phyloP scores from a whole-genome alignment of 2,888 invertebrate species.

The Oscheius onirici region DNA sequence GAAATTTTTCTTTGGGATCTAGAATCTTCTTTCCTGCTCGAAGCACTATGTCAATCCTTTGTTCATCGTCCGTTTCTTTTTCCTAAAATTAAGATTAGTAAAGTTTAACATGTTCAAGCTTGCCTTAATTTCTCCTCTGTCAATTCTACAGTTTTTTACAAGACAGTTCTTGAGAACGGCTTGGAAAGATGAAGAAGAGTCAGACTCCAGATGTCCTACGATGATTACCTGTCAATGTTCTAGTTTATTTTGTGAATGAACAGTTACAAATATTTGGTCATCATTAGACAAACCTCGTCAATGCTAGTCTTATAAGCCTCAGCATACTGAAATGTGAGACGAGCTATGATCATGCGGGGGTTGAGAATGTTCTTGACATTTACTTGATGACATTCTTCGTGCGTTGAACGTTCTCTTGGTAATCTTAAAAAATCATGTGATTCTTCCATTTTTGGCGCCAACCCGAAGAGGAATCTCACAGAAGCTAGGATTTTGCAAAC shows the following conservation, averaged over 20 bases:
- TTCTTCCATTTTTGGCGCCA: too few species aligned
- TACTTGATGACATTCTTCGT: too few species aligned
- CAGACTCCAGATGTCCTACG: neutral
- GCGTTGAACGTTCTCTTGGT: too few species aligned
- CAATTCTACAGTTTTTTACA: neutral
- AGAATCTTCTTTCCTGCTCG: neutral
- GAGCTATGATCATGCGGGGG: too few species aligned
- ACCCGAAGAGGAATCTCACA: too few species aligned
- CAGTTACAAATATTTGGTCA: too few species aligned
- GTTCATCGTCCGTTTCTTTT: neutral
- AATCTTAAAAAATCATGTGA: too few species aligned
- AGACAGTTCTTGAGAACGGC: constrained; percentile 7
- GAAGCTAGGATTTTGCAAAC: too few species aligned
- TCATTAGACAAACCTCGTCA: too few species aligned
- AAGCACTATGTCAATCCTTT: neutral
- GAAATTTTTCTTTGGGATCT: neutral
- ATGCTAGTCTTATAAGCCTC: too few species aligned
- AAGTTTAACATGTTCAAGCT: neutral
- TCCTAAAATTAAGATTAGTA: neutral
- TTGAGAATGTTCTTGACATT: too few species aligned
- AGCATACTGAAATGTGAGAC: too few species aligned
- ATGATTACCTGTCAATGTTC: neutral
- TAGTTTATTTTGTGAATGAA: neutral
- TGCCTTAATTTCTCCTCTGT: constrained; percentile 4
- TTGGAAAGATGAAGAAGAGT: neutral